Percentiles rank a stretch among this genome's conserved stretches.
Conservation (phyloP, 2,888 invertebrate genomes). For the Linnaemya tessellans region DNA sequence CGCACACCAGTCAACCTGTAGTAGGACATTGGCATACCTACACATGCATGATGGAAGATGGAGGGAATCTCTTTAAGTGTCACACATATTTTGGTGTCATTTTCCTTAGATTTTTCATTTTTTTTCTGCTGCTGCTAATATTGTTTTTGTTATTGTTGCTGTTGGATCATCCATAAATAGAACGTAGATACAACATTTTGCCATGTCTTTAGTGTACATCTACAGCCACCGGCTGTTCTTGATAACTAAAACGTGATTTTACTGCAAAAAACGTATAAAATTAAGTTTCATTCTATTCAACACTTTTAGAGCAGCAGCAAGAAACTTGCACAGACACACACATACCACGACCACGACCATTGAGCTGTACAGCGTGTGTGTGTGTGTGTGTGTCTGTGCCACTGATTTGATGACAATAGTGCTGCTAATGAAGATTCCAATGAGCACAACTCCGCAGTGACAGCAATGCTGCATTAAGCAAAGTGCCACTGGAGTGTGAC, state of each 20-base stretch:
- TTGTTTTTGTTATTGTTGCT: slow-evolving; percentile 32
- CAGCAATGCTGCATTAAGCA: slow-evolving; percentile 31
- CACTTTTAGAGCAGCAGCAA: slow-evolving; percentile 39
- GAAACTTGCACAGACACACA: not conserved
- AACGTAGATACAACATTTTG: slow-evolving; percentile 50
- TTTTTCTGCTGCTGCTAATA: slow-evolving; percentile 13
- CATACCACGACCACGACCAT: not conserved
- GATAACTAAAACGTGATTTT: slow-evolving; percentile 77
- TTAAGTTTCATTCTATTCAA: slow-evolving; percentile 49
- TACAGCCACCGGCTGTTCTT: slow-evolving; percentile 75
- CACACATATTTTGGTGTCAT: slow-evolving; percentile 66
- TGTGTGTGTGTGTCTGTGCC: not conserved
- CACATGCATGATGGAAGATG: slow-evolving; percentile 8
- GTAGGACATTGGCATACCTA: slow-evolving; percentile 22
- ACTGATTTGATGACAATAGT: slow-evolving; percentile 41
- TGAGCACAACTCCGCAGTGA: slow-evolving; percentile 50
- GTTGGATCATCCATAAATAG: slow-evolving; percentile 29
- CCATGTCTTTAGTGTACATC: slow-evolving; percentile 58
- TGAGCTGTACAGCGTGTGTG: not conserved
- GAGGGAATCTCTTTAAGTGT: slow-evolving; percentile 58
- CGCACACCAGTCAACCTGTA: slow-evolving; percentile 7
- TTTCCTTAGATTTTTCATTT: slow-evolving; percentile 52
- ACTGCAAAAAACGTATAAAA: slow-evolving; percentile 50
- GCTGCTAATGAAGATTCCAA: slow-evolving; percentile 71
- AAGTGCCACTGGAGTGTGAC: slow-evolving; percentile 18